Evolutionary conservation across 2,888 invertebrate species (phyloP).

Genomic region (Diarsia rubi): DNA sequence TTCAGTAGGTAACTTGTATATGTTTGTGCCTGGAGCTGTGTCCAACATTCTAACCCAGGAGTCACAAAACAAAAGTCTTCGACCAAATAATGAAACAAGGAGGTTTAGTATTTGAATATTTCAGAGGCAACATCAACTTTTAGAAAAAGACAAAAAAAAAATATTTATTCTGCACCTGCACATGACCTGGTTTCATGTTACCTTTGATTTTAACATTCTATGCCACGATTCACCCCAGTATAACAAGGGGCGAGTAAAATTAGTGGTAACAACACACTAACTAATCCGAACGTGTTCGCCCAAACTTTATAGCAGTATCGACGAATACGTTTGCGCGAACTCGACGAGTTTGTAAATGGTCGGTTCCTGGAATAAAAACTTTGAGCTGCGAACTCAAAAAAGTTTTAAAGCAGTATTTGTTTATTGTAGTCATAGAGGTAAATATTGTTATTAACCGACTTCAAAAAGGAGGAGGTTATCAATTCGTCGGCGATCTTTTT

Average conservation of each 20-base stretch:
- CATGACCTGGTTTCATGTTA: too few relatives aligned
- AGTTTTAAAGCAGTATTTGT: constrained; percentile 13
- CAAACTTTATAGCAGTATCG: constrained; percentile 59
- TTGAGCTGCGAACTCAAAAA: constrained; percentile 9
- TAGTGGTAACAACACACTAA: constrained; percentile 51
- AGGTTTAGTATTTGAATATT: not conserved
- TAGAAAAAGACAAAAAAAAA: not conserved
- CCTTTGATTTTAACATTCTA: too few relatives aligned
- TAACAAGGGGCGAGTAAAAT: constrained; percentile 49
- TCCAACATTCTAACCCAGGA: too few relatives aligned
- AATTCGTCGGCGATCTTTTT: too few relatives aligned
- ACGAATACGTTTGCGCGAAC: constrained; percentile 43
- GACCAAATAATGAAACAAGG: not conserved
- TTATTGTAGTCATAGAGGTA: not conserved
- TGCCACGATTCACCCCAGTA: not conserved
- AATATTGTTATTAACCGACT: too few relatives aligned
- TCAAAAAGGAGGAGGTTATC: too few relatives aligned
- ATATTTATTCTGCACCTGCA: too few relatives aligned
- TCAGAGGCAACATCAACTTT: not conserved
- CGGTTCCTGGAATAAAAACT: constrained; percentile 11
- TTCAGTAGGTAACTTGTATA: not conserved
- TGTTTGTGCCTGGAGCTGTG: not conserved
- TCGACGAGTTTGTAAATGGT: constrained; percentile 39
- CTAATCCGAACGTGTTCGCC: constrained; percentile 57
- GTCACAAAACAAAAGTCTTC: too few relatives aligned